Conservation (phyloP, 2,797 vertebrate species). For the Galaxias olidus region DNA sequence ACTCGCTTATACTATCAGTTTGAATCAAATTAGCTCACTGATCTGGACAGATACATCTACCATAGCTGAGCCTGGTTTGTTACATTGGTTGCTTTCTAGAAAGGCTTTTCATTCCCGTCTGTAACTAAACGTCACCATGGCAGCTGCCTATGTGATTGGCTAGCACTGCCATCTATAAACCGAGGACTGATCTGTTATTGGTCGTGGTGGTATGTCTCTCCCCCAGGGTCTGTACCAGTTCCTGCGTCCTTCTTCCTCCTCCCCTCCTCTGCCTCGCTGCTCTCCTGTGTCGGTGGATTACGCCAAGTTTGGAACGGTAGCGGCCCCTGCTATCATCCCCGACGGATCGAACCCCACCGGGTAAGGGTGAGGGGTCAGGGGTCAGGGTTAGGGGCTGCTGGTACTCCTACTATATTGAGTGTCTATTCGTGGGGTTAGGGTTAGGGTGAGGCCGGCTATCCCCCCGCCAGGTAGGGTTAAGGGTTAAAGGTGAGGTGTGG, state of each 20-base stretch:
- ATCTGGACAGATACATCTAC: too few species aligned
- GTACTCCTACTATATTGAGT: too few species aligned
- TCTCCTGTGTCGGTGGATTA: constrained; percentile 62
- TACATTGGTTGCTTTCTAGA: too few species aligned
- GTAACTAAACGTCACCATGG: too few species aligned
- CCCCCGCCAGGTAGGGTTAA: too few species aligned
- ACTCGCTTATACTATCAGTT: too few species aligned
- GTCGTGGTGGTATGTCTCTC: not conserved
- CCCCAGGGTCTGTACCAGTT: constrained; percentile 78
- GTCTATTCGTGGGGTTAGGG: constrained; percentile 7
- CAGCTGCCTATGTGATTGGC: not conserved
- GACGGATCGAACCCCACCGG: constrained; percentile 50
- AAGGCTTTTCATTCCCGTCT: too few species aligned
- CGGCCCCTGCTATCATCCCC: constrained; percentile 53
- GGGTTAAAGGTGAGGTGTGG: too few species aligned
- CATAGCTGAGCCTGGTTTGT: not conserved
- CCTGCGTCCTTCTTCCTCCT: constrained; percentile 48
- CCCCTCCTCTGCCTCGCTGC: constrained; percentile 42
- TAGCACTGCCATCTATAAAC: not conserved
- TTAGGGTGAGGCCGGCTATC: too few species aligned
- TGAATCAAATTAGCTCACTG: too few species aligned
- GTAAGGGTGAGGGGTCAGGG: constrained; percentile 46
- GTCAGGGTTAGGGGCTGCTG: too few species aligned
- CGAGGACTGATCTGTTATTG: too few species aligned
- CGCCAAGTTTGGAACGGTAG: constrained; percentile 59